Evolutionary conservation across 2,888 invertebrate species (phyloP), one percentile per base, ranked within the genome.

Genomic region (Callyntrura guangdongensis): DNA sequence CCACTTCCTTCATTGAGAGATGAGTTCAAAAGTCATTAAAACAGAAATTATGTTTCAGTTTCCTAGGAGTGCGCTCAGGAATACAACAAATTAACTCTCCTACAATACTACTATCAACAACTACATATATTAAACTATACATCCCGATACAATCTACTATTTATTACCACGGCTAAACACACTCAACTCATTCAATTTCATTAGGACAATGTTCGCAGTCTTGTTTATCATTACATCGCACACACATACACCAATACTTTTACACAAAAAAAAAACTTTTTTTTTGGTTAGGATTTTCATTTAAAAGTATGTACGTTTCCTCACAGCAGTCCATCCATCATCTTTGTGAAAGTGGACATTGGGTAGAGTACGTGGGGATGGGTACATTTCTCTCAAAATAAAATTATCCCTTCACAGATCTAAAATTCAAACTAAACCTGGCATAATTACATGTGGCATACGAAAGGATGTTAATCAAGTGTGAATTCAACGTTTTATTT

Each of bases 1-100:
- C 89, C 89, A 84, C 84, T 84, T 77, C 84, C 84, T 89, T 85
- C 89, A 85, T 77, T 84, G 83, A 77, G 25, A 72, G 64, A 67
- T 61, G 77, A 77, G 77, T 64, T 86, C 64, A 64, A 77, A 86
- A 88, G 82, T 88, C 82, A 87, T 81, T 79, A 72, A 67, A 64
- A 64, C 49, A 25, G 49, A 61, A 69, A 82, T 59, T 14, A 82
- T 64, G 45, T 87, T 64, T 64, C 77, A 59, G 17, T n/a, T n/a
- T n/a, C n/a, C n/a, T n/a, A 53, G 77, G 53, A 47, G 47, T 22
- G 69, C 36, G 53, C 49, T 77, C 64, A 11, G 4, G 17, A 64
- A 64, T 17, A 14, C 2, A 77, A 8, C 12, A 74, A 74, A 49
- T n/a, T 67, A 27, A 11, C 20, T 49, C 36, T 9, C 17, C 27